Evolutionary conservation across 2,888 invertebrate genomes (phyloP).

Genomic region (Euclidia mi): DNA sequence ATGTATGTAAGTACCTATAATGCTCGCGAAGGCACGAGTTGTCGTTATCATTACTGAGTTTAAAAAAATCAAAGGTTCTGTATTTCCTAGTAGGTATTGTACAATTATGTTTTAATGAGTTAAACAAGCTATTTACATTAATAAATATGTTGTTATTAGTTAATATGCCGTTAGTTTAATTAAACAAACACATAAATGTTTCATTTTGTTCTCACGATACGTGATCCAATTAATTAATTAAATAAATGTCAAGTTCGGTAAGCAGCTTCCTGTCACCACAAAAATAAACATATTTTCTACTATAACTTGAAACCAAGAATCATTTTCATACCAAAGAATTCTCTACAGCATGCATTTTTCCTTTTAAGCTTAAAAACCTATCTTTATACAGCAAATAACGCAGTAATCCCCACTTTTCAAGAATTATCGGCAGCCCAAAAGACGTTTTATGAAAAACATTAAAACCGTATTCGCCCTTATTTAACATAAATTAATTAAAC

Average conservation of each 20-base stretch:
- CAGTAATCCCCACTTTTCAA: too few species aligned
- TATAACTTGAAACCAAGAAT: background rate
- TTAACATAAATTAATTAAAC: slow-evolving; percentile 5
- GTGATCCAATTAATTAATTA: slow-evolving; percentile 8
- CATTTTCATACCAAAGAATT: background rate
- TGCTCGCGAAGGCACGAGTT: too few species aligned
- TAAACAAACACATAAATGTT: background rate
- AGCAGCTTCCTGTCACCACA: background rate
- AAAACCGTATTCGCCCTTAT: background rate
- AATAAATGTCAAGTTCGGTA: background rate
- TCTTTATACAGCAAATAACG: too few species aligned
- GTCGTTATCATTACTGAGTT: too few species aligned
- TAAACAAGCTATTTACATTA: background rate
- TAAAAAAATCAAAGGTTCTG: too few species aligned
- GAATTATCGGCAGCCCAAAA: background rate
- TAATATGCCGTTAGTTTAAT: background rate
- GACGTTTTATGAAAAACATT: background rate
- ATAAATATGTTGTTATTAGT: too few species aligned
- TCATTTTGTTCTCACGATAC: slow-evolving; percentile 16
- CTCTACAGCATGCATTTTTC: background rate
- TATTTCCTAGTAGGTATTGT: background rate
- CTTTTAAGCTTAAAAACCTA: background rate
- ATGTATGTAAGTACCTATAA: too few species aligned
- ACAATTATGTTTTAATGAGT: background rate
- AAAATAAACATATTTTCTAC: background rate